Evolutionary conservation across 2,113 vertebrate species (phyloP).

Genomic region (Abramis brama): DNA sequence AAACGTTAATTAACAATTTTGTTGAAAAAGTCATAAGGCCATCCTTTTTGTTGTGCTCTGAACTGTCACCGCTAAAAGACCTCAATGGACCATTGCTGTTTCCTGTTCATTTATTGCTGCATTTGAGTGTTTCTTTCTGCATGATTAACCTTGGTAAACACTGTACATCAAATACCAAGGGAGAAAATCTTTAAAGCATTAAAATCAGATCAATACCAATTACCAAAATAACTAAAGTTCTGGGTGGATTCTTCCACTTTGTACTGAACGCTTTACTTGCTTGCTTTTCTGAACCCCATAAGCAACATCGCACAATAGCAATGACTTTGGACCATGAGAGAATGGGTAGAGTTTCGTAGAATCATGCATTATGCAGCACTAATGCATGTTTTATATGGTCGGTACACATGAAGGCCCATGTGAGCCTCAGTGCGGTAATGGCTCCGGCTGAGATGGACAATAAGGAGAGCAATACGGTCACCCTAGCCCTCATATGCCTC

Average conservation of each 20-base stretch:
- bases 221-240: conserved; percentile 19
- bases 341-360: background rate
- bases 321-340: conserved; percentile 20
- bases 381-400: conserved; percentile 32
- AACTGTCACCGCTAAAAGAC: background rate
- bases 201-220: conserved; percentile 29
- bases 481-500: background rate
- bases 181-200: conserved; percentile 42
- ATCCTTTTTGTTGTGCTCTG: background rate
- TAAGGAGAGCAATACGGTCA: background rate
- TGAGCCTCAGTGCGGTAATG: background rate
- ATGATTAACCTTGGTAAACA: conserved; percentile 31
- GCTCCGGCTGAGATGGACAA: background rate
- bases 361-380: conserved; percentile 27
- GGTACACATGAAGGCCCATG: conserved; percentile 17
- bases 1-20: background rate
- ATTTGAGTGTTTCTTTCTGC: conserved; percentile 17
- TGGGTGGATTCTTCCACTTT: conserved; percentile 14
- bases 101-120: conserved; percentile 3
- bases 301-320: background rate
- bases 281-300: background rate
- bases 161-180: background rate
- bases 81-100: background rate
- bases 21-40: background rate
- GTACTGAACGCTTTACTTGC: conserved; percentile 10